Conservation (phyloP, 2,888 invertebrate species). For the Amorpha juglandis region DNA sequence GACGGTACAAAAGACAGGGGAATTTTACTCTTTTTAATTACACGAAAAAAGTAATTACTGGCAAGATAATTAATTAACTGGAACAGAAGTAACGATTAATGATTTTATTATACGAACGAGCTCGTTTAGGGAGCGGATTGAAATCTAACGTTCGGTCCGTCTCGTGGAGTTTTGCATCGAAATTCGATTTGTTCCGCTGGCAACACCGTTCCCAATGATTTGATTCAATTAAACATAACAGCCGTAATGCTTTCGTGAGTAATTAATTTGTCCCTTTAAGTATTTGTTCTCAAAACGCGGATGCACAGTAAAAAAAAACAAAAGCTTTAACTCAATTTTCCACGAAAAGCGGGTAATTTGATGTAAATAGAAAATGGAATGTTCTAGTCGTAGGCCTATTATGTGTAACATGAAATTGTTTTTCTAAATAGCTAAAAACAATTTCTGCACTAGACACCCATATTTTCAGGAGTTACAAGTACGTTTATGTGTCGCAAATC, state of each 20-base stretch:
- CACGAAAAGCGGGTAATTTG: not conserved
- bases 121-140: conserved; percentile 73
- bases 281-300: not conserved
- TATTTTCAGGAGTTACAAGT: no score
- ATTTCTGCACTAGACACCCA: no score
- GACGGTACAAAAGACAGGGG: conserved; percentile 82
- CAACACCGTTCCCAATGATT: conserved; percentile 69
- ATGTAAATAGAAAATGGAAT: not conserved
- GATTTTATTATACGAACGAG: conserved; percentile 84
- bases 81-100: conserved; percentile 85
- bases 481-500: no score
- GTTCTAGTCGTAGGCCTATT: no score
- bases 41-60: conserved; percentile 84
- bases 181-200: conserved; percentile 66
- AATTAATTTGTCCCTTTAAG: conserved; percentile 53
- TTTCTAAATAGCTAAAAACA: no score
- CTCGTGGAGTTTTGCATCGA: conserved; percentile 67
- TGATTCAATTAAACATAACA: conserved; percentile 73
- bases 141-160: conserved; percentile 65
- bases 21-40: conserved; percentile 84
- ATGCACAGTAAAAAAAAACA: not conserved
- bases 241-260: conserved; percentile 53
- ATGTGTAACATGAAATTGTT: no score
- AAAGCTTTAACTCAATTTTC: not conserved
- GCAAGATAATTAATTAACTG: conserved; percentile 85